Base-by-base conservation (phyloP, 2,888 invertebrate species). In the Mesoligia furuncula region DNA sequence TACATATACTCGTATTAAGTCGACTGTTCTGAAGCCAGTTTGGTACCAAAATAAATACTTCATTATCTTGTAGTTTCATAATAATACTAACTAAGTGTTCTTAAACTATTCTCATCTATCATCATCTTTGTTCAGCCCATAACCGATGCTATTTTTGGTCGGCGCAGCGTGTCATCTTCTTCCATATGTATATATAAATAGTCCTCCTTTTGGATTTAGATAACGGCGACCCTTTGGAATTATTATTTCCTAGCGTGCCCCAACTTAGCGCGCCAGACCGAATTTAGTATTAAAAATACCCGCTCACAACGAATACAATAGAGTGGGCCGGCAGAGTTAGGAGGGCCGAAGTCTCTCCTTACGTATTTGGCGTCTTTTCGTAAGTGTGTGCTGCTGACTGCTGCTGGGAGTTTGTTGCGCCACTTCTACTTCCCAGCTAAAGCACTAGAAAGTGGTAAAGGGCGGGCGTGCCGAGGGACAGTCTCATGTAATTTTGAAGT, bases 21-120 rank as follows among this genome's bases (percentile, higher is more conserved):
- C 42, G 36, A 59, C 36, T 66, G 39, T 36, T 17, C 78, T 39
- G 27, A 31, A 78, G 72, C 61, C 42, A 20, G 75, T 77, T 70
- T 36, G 27, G 36, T 11, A 24, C 1, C 20, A 36, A 17, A 42
- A 39, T 27, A n/a, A 57, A 36, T 57, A 66, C 17, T 69, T 51
- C 51, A 48, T 45, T 42, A 9, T 15, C 8, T 31, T 77, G 62
- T 65, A 17, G 36, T 39, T 45, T 39, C 24, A 39, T 54, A n/a
- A 54, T 9, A 54, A 54, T 24, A 20, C 9, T n/a, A 9, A 20
- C 9, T n/a, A 9, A 36, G 51, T n/a, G 36, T n/a, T 36, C 24
- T 54, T 2, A 20, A 17, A 36, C n/a, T n/a, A 20, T 31, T 48
- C 20, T 48, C 45, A 27, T 66, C 20, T n/a, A 66, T 27, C n/a